phyloP scores from a whole-genome alignment of 2,797 vertebrate genomes.

The Pelochelys cantorii region DNA sequence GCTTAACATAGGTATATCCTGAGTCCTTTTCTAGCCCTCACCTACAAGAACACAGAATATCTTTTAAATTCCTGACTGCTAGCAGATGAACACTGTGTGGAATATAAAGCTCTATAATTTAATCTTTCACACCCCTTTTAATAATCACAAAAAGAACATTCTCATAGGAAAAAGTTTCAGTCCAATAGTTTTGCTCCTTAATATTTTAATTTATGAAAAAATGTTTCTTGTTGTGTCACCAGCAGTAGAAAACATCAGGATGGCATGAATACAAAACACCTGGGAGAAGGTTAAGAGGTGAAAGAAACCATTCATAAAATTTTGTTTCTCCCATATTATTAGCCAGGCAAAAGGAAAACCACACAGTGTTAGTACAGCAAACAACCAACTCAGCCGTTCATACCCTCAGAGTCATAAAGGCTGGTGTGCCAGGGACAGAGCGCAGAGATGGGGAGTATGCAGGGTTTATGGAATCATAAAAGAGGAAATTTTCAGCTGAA shows the following conservation, averaged over 20 bases:
- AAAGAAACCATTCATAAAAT: constrained; percentile 50
- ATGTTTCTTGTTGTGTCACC: not conserved
- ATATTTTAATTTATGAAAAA: not conserved
- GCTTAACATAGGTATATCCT: not conserved
- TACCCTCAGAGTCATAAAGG: constrained; percentile 87
- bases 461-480: constrained; percentile 83
- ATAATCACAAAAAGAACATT: constrained; percentile 5
- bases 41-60: not conserved
- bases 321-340: constrained; percentile 56
- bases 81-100: not conserved
- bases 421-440: constrained; percentile 83
- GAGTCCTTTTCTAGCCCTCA: not conserved
- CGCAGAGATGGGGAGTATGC: constrained; percentile 82
- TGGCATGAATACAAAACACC: not conserved
- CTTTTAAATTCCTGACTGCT: not conserved
- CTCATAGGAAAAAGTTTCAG: constrained; percentile 10
- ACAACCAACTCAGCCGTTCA: constrained; percentile 76
- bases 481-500: constrained; percentile 90
- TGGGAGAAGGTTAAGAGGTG: not conserved
- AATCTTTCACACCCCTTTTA: not conserved
- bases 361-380: constrained; percentile 76
- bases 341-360: constrained; percentile 72
- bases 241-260: constrained; percentile 20
- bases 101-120: not conserved
- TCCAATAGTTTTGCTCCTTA: not conserved